A percentile compares a stretch with the other conserved stretches of the same genome.
Evolutionary conservation across 2,113 vertebrate genomes (phyloP).

Genomic region (Eidolon helvum): DNA sequence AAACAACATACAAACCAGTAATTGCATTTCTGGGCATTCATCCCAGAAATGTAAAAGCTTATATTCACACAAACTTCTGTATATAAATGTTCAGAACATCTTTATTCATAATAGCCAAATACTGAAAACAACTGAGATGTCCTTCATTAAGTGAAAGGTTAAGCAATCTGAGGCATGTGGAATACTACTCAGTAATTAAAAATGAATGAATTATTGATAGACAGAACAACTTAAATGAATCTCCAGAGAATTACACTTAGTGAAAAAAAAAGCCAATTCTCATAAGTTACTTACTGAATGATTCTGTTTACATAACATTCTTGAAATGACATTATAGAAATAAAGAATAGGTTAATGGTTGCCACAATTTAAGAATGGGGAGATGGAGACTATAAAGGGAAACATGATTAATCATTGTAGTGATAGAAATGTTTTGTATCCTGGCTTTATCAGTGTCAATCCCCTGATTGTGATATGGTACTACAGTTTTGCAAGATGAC

Average conservation of each 20-base stretch:
- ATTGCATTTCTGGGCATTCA: background rate
- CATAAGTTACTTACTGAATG: background rate
- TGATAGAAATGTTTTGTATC: background rate
- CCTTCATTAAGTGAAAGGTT: background rate
- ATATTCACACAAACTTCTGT: background rate
- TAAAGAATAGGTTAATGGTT: background rate
- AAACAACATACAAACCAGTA: background rate
- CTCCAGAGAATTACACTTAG: background rate
- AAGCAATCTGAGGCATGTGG: background rate
- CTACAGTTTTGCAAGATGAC: background rate
- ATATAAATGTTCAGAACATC: background rate
- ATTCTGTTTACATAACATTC: background rate
- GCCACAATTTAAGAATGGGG: background rate
- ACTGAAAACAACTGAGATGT: background rate
- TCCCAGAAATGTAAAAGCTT: background rate
- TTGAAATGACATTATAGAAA: background rate
- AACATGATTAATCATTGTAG: background rate
- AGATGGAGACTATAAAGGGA: background rate
- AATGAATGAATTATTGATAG: background rate
- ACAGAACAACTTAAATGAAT: background rate
- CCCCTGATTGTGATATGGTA: background rate
- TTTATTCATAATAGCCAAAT: background rate
- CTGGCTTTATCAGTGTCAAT: background rate
- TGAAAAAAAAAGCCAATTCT: background rate
- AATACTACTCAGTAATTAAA: background rate